Evolutionary conservation across 2,888 invertebrate genomes (phyloP).

Genomic region (Zonitis immaculata): DNA sequence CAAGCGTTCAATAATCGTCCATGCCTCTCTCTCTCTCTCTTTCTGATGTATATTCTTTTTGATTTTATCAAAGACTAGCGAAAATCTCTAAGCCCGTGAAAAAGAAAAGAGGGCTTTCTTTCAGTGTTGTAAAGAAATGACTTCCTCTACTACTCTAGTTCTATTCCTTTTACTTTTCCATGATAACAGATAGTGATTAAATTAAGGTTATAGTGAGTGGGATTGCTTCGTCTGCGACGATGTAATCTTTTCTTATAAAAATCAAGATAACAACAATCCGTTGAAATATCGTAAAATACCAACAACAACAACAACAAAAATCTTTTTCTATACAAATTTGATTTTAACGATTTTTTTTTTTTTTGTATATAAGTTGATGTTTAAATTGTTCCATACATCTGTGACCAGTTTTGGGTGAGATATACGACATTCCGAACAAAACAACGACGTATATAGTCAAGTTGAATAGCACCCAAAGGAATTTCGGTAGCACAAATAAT

Average conservation of each 20-base stretch:
- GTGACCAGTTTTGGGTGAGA: background rate
- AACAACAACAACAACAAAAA: too few species aligned
- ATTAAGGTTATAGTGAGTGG: slow-evolving; percentile 19
- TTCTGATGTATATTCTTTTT: background rate
- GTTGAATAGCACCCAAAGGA: too few species aligned
- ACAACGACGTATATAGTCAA: too few species aligned
- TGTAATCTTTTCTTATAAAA: slow-evolving; percentile 1
- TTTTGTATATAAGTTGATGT: background rate
- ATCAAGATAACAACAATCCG: slow-evolving; percentile 4
- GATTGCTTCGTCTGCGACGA: slow-evolving; percentile 8
- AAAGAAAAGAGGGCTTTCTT: too few species aligned
- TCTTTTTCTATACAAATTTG: background rate
- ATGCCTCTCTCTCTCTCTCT: too few species aligned
- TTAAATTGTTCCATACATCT: background rate
- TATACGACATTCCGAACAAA: too few species aligned
- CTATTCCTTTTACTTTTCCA: slow-evolving; percentile 14
- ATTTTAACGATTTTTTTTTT: background rate
- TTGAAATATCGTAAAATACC: too few species aligned
- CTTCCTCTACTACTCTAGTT: background rate
- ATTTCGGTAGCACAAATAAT: too few species aligned
- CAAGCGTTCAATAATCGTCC: background rate
- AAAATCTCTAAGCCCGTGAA: too few species aligned
- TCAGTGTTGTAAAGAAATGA: background rate
- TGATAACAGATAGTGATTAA: slow-evolving; percentile 18
- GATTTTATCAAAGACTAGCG: background rate